These are phyloP conservation scores for Parnassius glacialis DNA, from an alignment of 2,888 invertebrate genomes.

Conservation along the genomic window DNA sequence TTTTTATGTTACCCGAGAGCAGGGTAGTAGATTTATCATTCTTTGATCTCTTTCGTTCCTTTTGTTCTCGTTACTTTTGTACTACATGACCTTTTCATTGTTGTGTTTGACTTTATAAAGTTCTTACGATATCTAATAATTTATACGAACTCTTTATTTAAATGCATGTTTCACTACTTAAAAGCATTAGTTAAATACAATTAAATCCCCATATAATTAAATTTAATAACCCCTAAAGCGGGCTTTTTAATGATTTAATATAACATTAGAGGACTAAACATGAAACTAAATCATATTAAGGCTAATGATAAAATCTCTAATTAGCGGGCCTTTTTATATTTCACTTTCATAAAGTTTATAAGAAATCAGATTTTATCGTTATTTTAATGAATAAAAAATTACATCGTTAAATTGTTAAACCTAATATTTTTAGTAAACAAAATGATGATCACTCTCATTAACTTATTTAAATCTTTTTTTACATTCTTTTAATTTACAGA, in stretches of 20 bases:
- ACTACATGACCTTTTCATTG: no score
- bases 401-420: no score
- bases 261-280: constrained; percentile 23
- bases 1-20: no score
- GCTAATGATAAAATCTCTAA: constrained; percentile 21
- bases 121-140: constrained; percentile 20
- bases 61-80: no score
- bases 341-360: neutral
- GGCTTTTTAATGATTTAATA: constrained; percentile 24
- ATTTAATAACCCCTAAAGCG: constrained; percentile 10
- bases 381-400: no score
- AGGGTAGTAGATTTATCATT: no score
- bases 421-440: no score
- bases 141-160: constrained; percentile 22
- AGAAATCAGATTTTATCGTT: constrained; percentile 9
- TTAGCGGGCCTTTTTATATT: constrained; percentile 19
- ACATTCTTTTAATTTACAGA: no score
- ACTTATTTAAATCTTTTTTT: no score
- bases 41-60: no score
- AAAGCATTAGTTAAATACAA: constrained; percentile 23
- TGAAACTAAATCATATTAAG: constrained; percentile 26
- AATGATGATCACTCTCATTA: no score
- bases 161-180: constrained; percentile 24
- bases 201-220: constrained; percentile 18
- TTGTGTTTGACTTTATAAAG: constrained; percentile 13